Evolutionary conservation across 2,113 vertebrate species (phyloP), one percentile per base, ranked within the genome.

Genomic region (Callithrix jacchus): DNA sequence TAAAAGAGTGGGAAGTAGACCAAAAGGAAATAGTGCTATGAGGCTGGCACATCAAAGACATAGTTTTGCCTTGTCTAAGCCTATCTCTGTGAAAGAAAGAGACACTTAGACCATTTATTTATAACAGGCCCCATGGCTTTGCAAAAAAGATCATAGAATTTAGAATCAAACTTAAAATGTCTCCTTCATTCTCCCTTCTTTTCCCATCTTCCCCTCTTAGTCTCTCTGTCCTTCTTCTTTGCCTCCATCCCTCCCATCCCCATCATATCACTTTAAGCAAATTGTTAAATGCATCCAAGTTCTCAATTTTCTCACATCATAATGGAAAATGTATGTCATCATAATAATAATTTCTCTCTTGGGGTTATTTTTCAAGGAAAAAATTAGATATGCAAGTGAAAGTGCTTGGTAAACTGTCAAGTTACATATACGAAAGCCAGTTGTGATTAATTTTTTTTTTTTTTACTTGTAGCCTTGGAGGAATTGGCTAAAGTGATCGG

Each of bases 291-390:
- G 66, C 56, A 42, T 61, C 58, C 61, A 86, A 79, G 81, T 40
- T 40, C 40, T 94, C 54, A 37, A 7, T 87, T 96, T 94, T 96
- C 54, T 96, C 70, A 66, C 23, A 66, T n/a, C 58, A 58, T 82
- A 84, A 94, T 89, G 92, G 54, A 97, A 98, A 95, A 89, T 94
- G 1, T 61, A 70, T 89, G 76, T 90, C 94, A 84, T 87, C n/a
- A 76, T 85, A 30, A 54, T 61, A 81, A 80, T 89, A 71, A 80
- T 96, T 83, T 91, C 87, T 95, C 84, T 93, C 87, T 6, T 61
- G 87, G 40, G 91, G 8, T 87, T 96, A 73, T 73, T 97, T 97
- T 97, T 93, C 82, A 96, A 79, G 84, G 81, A 68, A 94, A 96
- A 87, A 90, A 68, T 91, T 56, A 94, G 32, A 73, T 85, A 52